A percentile compares a stretch with the other conserved stretches of the same genome.
These are phyloP conservation scores for Pseudomyrmex flavicornis DNA, from an alignment of 1,140 invertebrate species.

Conservation along the genomic window DNA sequence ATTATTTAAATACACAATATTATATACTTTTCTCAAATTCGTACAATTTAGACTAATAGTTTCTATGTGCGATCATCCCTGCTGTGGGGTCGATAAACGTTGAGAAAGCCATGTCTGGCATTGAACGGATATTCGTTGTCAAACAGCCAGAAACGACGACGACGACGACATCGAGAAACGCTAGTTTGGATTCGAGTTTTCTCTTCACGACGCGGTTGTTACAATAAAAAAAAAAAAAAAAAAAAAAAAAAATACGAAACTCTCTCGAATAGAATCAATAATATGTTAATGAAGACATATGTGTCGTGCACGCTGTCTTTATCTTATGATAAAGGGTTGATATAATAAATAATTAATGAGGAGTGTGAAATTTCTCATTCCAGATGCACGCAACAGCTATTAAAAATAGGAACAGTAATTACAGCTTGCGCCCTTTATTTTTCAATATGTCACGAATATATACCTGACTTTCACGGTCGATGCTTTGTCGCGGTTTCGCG, in stretches of 20 bases:
- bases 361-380: conserved; percentile 11
- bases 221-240: no score
- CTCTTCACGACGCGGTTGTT: background rate
- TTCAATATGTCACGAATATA: conserved; percentile 48
- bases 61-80: background rate
- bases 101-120: conserved; percentile 23
- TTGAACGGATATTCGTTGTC: conserved; percentile 37
- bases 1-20: background rate
- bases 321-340: background rate
- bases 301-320: background rate
- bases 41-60: background rate
- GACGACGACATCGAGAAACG: conserved; percentile 25
- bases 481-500: conserved; percentile 59
- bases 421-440: conserved; percentile 41
- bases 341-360: conserved; percentile 10
- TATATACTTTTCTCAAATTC: background rate
- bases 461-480: conserved; percentile 32
- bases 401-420: conserved; percentile 43
- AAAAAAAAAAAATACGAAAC: no score
- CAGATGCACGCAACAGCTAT: background rate
- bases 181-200: background rate
- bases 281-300: background rate
- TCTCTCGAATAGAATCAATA: background rate
- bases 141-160: background rate
- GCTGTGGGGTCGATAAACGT: conserved; percentile 32